A percentile compares a stretch with the other conserved stretches of the same genome.
phyloP scores from a whole-genome alignment of 2,797 vertebrate species.

The Pangasius mekongensis region DNA sequence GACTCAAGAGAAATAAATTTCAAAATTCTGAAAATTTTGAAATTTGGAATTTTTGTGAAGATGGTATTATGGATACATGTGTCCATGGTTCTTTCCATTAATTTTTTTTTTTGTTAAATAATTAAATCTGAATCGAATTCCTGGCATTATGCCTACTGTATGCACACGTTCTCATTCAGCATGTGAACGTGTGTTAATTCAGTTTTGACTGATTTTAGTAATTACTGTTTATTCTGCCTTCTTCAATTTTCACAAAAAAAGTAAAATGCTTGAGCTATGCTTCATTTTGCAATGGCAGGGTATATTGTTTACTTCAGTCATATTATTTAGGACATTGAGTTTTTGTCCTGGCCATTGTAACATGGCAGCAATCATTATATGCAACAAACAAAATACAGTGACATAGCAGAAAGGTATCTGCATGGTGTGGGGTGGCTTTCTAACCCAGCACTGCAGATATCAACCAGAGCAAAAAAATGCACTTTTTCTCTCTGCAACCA shows the following conservation, averaged over 20 bases:
- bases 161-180: background rate
- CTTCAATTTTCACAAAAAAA: conserved; percentile 38
- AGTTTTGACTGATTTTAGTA: background rate
- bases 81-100: conserved; percentile 8
- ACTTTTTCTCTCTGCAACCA: conserved; percentile 59
- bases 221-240: background rate
- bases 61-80: conserved; percentile 32
- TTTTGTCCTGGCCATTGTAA: conserved; percentile 61
- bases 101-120: background rate
- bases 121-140: background rate
- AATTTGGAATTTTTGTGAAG: conserved; percentile 51
- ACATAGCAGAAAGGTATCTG: conserved; percentile 59
- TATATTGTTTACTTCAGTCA: background rate
- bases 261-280: conserved; percentile 31
- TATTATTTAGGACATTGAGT: conserved; percentile 17
- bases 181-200: background rate
- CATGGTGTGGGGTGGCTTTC: conserved; percentile 63
- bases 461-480: conserved; percentile 54
- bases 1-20: conserved; percentile 28
- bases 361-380: conserved; percentile 57
- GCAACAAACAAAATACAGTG: background rate
- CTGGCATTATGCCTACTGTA: background rate
- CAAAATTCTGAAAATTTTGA: conserved; percentile 31
- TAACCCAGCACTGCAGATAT: conserved; percentile 54
- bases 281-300: conserved; percentile 55